These are phyloP conservation scores for Listrodromus nycthemerus DNA, from an alignment of 2,888 invertebrate species.

Conservation along the genomic window DNA sequence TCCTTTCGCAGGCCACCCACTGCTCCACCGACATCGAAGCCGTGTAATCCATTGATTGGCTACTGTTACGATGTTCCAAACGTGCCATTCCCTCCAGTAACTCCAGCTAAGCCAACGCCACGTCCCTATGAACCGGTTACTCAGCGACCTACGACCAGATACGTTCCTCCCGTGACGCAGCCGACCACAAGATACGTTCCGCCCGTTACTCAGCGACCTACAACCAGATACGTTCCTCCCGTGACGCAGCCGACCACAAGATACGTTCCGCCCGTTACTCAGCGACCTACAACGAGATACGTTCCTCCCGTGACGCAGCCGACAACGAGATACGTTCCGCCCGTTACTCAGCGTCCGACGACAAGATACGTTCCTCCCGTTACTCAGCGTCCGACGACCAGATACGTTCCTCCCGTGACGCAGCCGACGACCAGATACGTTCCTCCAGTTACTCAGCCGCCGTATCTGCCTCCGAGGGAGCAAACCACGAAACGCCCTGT, in stretches of 20 bases:
- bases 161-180: slow-evolving; percentile 18
- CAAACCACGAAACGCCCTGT: slow-evolving; percentile 12
- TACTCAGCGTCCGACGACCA: slow-evolving; percentile 29
- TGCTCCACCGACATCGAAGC: slow-evolving; percentile 31
- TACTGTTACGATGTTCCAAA: neutral
- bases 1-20: slow-evolving; percentile 22
- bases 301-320: slow-evolving; percentile 26
- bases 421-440: slow-evolving; percentile 31
- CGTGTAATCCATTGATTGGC: neutral
- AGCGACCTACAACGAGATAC: slow-evolving; percentile 30
- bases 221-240: slow-evolving; percentile 29
- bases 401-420: slow-evolving; percentile 48
- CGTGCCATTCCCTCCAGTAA: slow-evolving; percentile 7
- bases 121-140: slow-evolving; percentile 33
- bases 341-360: slow-evolving; percentile 42
- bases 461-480: slow-evolving; percentile 41
- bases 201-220: slow-evolving; percentile 49
- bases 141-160: slow-evolving; percentile 17
- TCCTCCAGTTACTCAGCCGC: slow-evolving; percentile 26
- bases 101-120: slow-evolving; percentile 39
- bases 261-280: slow-evolving; percentile 51
- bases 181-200: slow-evolving; percentile 39
- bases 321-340: slow-evolving; percentile 46
- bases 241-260: slow-evolving; percentile 26
- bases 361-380: slow-evolving; percentile 30